Evolutionary conservation across 2,797 vertebrate genomes (phyloP), one percentile per base, ranked within the genome.

Genomic region (Xyrichtys novacula): DNA sequence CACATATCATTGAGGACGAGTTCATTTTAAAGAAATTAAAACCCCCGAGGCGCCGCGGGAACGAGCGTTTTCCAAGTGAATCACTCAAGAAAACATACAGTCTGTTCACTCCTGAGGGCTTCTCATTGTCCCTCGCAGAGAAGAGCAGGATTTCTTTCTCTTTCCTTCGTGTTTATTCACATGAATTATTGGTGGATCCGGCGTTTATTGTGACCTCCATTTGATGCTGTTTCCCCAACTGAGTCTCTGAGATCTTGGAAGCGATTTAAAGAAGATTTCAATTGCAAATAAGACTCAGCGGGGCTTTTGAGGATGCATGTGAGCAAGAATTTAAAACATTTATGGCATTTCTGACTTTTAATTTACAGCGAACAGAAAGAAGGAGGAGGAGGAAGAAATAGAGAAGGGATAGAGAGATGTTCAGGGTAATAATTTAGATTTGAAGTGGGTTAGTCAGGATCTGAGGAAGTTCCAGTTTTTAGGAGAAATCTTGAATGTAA

Each of bases 41-140:
- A 29, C 49, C 72, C 46, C 36, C 2, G 50, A 67, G 76, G 73
- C 79, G 39, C 9, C 44, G 14, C 42, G 59, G 29, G 66, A 69
- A 67, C 38, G 3, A 12, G 5, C 20, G 66, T 54, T 62, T 72
- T 76, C 75, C 57, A 25, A 55, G 52, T 73, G 65, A 50, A 72
- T 78, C 67, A 61, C 56, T 50, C 68, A 72, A 78, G 61, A 75
- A 76, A 84, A 78, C 61, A 58, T 20, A 64, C 20, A 66, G 26
- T 44, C 50, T 55, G 47, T 7, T 54, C 57, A 56, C 32, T 56
- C 69, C 66, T 19, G 26, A 38, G 36, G 71, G 63, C 49, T 62
- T 74, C 75, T 23, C 25, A 39, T 67, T 64, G n/a, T 81, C 76
- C 52, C 32, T 15, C 1, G 4, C 11, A 9, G 5, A 40, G 5